These are phyloP conservation scores for Coenonympha arcania DNA, from an alignment of 2,888 invertebrate genomes.

Conservation along the genomic window DNA sequence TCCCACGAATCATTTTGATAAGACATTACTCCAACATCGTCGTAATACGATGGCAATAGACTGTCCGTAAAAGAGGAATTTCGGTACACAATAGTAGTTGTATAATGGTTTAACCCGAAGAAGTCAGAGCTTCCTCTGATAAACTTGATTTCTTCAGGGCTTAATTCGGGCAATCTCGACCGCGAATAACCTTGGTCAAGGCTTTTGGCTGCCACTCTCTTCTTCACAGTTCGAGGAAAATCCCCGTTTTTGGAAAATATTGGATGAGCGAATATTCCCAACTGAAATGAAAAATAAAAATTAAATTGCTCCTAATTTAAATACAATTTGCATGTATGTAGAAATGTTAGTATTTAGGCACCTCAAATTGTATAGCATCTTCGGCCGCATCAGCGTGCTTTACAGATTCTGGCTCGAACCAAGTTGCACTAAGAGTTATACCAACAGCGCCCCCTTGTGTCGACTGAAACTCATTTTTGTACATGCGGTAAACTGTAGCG, in stretches of 20 bases:
- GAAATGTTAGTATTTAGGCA: conserved; percentile 21
- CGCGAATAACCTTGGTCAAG: conserved; percentile 67
- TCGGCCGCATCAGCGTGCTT: conserved; percentile 57
- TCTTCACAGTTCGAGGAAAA: conserved; percentile 75
- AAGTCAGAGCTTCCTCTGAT: conserved; percentile 77
- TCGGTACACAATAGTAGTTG: conserved; percentile 56
- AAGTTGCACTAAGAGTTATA: conserved; percentile 28
- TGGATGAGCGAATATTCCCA: conserved; percentile 75
- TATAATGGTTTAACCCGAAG: conserved; percentile 81
- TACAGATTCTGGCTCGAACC: conserved; percentile 50
- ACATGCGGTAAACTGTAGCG: conserved; percentile 45
- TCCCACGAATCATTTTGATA: conserved; percentile 34
- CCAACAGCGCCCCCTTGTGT: conserved; percentile 35
- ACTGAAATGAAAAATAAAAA: conserved; percentile 43
- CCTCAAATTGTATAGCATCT: conserved; percentile 61
- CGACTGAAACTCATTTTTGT: conserved; percentile 37
- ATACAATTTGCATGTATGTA: neutral
- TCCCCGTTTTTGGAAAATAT: conserved; percentile 74
- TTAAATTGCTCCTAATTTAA: neutral
- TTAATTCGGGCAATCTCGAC: conserved; percentile 75
- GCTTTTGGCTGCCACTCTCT: conserved; percentile 72
- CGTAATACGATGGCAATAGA: conserved; percentile 33
- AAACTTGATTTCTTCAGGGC: conserved; percentile 72
- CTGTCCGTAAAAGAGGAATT: conserved; percentile 34
- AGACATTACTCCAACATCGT: conserved; percentile 29